These are phyloP conservation scores for Chironomus tepperi DNA, from an alignment of 1,140 invertebrate genomes.

Conservation along the genomic window DNA sequence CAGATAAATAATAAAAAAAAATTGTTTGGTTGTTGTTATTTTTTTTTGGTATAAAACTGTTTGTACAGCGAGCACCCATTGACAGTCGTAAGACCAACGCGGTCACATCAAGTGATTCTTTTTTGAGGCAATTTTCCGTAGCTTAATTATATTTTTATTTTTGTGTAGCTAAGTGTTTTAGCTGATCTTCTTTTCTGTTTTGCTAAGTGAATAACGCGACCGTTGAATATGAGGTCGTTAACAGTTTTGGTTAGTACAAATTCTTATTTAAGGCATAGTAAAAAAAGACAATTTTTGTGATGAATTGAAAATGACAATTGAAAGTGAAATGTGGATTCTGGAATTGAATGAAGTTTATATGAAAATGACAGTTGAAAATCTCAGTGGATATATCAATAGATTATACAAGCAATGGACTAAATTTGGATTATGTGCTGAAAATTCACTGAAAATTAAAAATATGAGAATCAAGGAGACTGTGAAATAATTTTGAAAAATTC, in stretches of 20 bases:
- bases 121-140: neutral
- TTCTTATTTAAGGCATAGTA: neutral
- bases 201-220: neutral
- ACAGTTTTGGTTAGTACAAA: slow-evolving; percentile 18
- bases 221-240: slow-evolving; percentile 16
- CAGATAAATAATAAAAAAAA: slow-evolving; percentile 17
- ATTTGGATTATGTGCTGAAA: no score
- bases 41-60: slow-evolving; percentile 21
- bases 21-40: slow-evolving; percentile 8
- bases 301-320: no score
- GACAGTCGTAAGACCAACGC: slow-evolving; percentile 10
- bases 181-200: neutral
- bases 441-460: no score
- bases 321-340: neutral
- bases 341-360: neutral
- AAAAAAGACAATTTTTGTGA: neutral
- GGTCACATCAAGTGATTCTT: neutral
- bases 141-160: neutral
- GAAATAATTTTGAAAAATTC: no score
- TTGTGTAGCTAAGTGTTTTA: neutral
- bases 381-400: no score
- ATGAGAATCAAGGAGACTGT: no score
- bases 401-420: no score
- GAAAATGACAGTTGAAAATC: neutral
- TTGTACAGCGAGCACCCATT: neutral